phyloP scores from a whole-genome alignment of 2,888 invertebrate species.

The Drosophila seclusa region DNA sequence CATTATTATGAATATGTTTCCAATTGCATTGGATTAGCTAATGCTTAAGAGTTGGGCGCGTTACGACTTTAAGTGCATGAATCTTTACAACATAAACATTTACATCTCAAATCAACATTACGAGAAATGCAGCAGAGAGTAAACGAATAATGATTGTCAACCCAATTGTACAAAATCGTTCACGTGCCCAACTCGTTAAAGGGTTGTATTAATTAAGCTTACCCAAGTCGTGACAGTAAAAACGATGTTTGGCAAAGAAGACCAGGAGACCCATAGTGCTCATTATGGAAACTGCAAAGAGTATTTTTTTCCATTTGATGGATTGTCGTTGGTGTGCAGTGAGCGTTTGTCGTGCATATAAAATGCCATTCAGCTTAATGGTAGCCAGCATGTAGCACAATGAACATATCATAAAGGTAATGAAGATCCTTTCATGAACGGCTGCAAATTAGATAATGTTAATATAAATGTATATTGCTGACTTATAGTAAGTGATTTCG shows the following conservation, averaged over 20 bases:
- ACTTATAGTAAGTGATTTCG: background rate
- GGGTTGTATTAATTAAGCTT: conserved; percentile 81
- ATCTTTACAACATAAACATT: background rate
- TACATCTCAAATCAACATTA: background rate
- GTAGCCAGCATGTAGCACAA: conserved; percentile 92
- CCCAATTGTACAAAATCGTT: background rate
- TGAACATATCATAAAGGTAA: conserved; percentile 94
- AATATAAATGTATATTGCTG: background rate
- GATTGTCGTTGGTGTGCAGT: conserved; percentile 85
- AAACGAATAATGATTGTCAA: background rate
- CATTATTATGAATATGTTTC: conserved; percentile 9
- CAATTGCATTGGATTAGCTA: background rate
- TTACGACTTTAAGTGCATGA: background rate
- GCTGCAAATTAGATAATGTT: conserved; percentile 87
- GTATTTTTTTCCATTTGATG: conserved; percentile 89
- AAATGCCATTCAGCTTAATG: conserved; percentile 86
- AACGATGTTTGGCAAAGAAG: conserved; percentile 95
- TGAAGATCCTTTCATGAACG: conserved; percentile 95
- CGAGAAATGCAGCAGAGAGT: background rate
- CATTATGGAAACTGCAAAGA: conserved; percentile 91
- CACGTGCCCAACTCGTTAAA: background rate
- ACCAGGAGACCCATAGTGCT: conserved; percentile 93
- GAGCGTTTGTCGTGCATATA: conserved; percentile 76
- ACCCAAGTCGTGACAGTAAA: conserved; percentile 96
- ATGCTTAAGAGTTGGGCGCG: conserved; percentile 19